Base-by-base conservation (phyloP, 2,888 invertebrate genomes). In the Pseudococcus viburni region DNA sequence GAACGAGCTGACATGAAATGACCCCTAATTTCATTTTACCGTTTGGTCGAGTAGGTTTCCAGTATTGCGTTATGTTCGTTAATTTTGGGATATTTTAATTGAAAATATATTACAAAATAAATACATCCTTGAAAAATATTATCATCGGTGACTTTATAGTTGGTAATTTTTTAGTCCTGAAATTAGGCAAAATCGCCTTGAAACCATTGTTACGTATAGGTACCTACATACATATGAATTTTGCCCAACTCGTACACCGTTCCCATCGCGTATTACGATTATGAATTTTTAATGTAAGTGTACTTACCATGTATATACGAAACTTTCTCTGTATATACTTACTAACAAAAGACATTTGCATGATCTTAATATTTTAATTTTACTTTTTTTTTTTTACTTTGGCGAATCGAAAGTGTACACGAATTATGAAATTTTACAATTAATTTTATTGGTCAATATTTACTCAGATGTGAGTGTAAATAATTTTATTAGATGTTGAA, bases 1-100 rank as follows among this genome's bases (percentile, higher is more conserved):
- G 80, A 83, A 83, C 80, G 80, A 83, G 80, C 33, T 83, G 80
- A 83, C 80, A 83, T 46, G 80, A 46, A 83, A 83, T 83, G 80
- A 83, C 80, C 80, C 80, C 46, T 83, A 83, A 83, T 83, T 83
- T 83, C 77, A 83, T 83, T 73, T 73, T 73, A 73, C 73, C 73
- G 73, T 73, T 73, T 39, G 80, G 80, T 46, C 80, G 80, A 46
- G 46, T 83, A 83, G 19, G 42, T 42, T 46, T 83, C 46, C n/a
- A 46, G 42, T 19, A 46, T 83, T 83, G 19, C 46, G 19, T 46
- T 39, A 83, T 83, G 46, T 83, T 46, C 73, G 73, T 73, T 73
- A 73, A 73, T 73, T 73, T 73, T 73, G 33, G 12, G 73, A 73
- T 73, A 73, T 73, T 73, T 33, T 73, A 73, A 73, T 73, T 83